Conservation (phyloP, 2,888 invertebrate genomes). For the Augochlorella aurata region DNA sequence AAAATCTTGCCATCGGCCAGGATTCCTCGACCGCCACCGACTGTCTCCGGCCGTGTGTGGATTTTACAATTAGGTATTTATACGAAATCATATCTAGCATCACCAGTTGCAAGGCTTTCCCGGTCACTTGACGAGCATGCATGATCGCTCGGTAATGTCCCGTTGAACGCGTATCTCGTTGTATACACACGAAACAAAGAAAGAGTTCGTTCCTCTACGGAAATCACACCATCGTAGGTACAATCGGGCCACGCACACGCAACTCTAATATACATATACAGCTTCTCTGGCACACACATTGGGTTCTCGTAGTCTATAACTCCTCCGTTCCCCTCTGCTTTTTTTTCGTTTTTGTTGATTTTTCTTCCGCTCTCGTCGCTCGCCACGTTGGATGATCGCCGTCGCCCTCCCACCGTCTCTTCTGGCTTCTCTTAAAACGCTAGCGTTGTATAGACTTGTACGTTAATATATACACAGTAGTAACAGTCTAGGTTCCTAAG, state of each 20-base stretch:
- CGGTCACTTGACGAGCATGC: slow-evolving; percentile 56
- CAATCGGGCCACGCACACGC: slow-evolving; percentile 61
- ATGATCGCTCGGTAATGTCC: slow-evolving; percentile 61
- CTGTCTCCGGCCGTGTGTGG: slow-evolving; percentile 44
- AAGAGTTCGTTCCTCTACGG: slow-evolving; percentile 51
- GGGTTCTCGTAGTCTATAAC: slow-evolving; percentile 24
- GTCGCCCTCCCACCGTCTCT: background rate
- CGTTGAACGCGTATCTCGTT: slow-evolving; percentile 72
- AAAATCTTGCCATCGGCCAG: slow-evolving; percentile 1
- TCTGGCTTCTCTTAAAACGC: slow-evolving; percentile 25
- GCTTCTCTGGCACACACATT: slow-evolving; percentile 47
- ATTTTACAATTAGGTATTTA: slow-evolving; percentile 60
- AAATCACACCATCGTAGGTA: slow-evolving; percentile 56
- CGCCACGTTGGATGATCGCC: no score
- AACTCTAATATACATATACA: slow-evolving; percentile 63
- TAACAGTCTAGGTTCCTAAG: slow-evolving; percentile 64
- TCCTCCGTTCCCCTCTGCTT: slow-evolving; percentile 14
- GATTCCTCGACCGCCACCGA: slow-evolving; percentile 14
- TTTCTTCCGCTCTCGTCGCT: background rate
- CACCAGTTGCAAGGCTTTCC: slow-evolving; percentile 62
- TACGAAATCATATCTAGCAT: slow-evolving; percentile 65
- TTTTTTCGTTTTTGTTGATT: slow-evolving; percentile 4
- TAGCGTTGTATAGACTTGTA: slow-evolving; percentile 62
- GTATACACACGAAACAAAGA: slow-evolving; percentile 68
- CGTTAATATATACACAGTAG: slow-evolving; percentile 67